Base-by-base conservation (phyloP, 1,140 invertebrate genomes). In the Rhizoglyphus robini region DNA sequence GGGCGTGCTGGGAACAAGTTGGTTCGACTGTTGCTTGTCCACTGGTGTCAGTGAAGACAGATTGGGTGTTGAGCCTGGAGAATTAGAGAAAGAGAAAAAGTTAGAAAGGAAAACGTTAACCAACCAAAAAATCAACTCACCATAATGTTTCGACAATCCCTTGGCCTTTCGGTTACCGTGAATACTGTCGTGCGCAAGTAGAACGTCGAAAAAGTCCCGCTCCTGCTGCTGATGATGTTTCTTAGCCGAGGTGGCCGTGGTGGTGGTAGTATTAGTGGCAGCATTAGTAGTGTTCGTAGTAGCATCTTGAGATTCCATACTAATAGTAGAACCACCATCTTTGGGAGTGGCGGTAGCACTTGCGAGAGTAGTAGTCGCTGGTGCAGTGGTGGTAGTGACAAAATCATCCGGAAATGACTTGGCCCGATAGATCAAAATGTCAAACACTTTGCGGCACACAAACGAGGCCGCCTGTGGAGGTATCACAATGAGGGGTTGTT, bases 391-490 rank as follows among this genome's bases (percentile, higher is more conserved):
- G 0, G 81, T 75, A 41, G 88, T 59, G 88, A 90, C 79, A 70
- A 92, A 88, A 67, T 88, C 86, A 65, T 81, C 80, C 13, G 88
- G 86, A 73, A 90, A 90, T 71, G 83, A 84, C 75, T 88, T 90
- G 8, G 88, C 87, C 67, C 92, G 74, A 20, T 86, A 86, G 68
- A 88, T 88, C 23, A 93, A 75, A 27, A 88, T 76, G 69, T 93
- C 89, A 41, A 92, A 73, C 0, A 88, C 85, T 76, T 92, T 88
- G 62, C 84, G 80, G 71, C 71, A 79, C 73, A 91, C 87, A 29
- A 88, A 82, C 4, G 86, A 86, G 2, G 88, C 84, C 29, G 89
- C 89, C 75, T 90, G 88, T 0, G 85, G 84, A 78, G 92, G 88
- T 66, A 93, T 88, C 20, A 80, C 81, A 58, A 90, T 82, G 58